Evolutionary conservation across 2,888 invertebrate genomes (phyloP), one percentile per base, ranked within the genome.

Genomic region (Polydrusus cervinus): DNA sequence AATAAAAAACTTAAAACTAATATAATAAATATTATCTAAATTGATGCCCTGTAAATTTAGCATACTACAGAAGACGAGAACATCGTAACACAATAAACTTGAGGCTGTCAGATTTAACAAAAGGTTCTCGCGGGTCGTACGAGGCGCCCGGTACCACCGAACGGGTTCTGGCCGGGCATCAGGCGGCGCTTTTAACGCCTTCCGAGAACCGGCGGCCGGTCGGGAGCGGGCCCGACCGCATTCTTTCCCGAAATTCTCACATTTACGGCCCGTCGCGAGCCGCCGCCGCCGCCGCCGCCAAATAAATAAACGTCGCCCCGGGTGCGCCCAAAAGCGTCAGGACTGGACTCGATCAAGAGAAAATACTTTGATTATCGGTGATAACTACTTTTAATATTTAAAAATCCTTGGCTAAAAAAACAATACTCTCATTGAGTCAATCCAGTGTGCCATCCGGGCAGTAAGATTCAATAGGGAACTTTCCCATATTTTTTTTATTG

Each of bases 121-220:
- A 60, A 60, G 57, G n/a, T n/a, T 60, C 57, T 60, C 57, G 57
- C 57, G 38, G 57, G 57, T 60, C 49, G 65, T 38, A 34, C 65
- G 65, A 65, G 65, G 34, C 65, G 47, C 65, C 51, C 51, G 11
- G 45, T 49, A 47, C 49, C 47, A 51, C 16, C 20, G 65, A 47
- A 45, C 47, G 65, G 49, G 49, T 47, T 47, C 65, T 51, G 65
- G 49, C 65, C 57, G 38, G 57, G 65, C 74, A 67, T 64, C 38
- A 76, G 72, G 79, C 80, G 84, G 84, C 80, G 78, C 81, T 84
- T 85, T 85, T 85, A 84, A 84, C 83, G 84, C 84, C 84, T 85
- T 85, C 85, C 84, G 78, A 83, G 85, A 85, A 85, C 79, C 81
- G 82, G 81, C 75, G 77, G 77, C 74, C 78, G 77, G 77, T 72